Evolutionary conservation across 2,888 invertebrate species (phyloP), one percentile per base, ranked within the genome.

Genomic region (Willowsia nigromaculata): DNA sequence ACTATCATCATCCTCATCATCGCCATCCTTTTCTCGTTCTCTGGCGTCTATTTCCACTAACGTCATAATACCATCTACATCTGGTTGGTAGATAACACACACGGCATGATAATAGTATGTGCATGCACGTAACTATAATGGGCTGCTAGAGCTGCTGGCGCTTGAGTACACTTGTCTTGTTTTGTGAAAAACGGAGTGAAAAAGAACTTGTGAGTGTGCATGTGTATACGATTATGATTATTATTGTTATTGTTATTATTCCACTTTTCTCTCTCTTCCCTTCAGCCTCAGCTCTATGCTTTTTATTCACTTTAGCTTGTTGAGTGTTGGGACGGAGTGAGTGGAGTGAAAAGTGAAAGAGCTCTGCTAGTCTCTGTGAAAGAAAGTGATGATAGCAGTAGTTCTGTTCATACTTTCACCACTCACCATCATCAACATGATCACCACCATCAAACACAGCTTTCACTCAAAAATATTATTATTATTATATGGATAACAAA

Each of bases 201-300:
- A 68, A 43, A n/a, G 76, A 84, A 30, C 18, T 68, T 33, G 65
- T 68, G 71, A 84, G 83, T 62, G 25, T 74, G 84, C 84, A 50
- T 84, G 59, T 82, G 74, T 71, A 25, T 87, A 81, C 65, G 87
- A 84, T 74, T 84, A 88, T 88, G 88, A 88, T 88, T 88, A 88
- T 88, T 88, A 88, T 84, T 88, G 88, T 88, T 88, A 88, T 88
- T 88, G 88, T 88, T 88, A 88, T 88, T 84, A 88, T 88, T 88
- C 88, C 84, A 83, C 88, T 88, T 50, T 85, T 25, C 13, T 62
- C 81, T 22, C 13, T 40, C 82, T 65, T 11, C 53, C 33, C 6
- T 30, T 56, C 18, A 59, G 4, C 22, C 30, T 22, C 11, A 9
- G 22, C 80, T 27, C n/a, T 65, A 40, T 85, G 47, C 47, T 53